Percentiles rank a stretch among this genome's conserved stretches.
phyloP scores from a whole-genome alignment of 1,140 invertebrate genomes.

The Drosophila sp. region DNA sequence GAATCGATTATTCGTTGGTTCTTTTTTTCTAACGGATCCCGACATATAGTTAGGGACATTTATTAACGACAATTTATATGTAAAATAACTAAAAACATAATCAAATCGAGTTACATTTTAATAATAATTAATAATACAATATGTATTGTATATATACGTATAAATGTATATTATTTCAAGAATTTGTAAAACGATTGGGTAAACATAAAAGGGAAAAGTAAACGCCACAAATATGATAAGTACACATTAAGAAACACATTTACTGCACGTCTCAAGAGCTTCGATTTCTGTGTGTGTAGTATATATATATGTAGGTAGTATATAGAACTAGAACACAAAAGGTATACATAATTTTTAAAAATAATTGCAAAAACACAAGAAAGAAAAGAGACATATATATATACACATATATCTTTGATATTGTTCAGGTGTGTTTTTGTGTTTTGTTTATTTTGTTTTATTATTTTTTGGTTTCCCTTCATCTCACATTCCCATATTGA shows the following conservation, averaged over 20 bases:
- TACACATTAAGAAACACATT: constrained; percentile 66
- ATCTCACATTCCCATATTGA: constrained; percentile 22
- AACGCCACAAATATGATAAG: constrained; percentile 61
- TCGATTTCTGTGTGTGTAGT: constrained; percentile 64
- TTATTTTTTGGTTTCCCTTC: constrained; percentile 12
- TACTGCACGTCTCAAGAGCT: constrained; percentile 82
- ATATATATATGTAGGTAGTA: constrained; percentile 50
- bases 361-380: constrained; percentile 28
- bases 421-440: constrained; percentile 60
- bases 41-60: not conserved
- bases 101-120: constrained; percentile 29
- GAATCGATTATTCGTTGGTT: too few species aligned
- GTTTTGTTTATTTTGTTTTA: constrained; percentile 27
- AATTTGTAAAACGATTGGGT: constrained; percentile 44
- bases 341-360: constrained; percentile 38
- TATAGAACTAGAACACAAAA: constrained; percentile 52
- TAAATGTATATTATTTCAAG: constrained; percentile 21
- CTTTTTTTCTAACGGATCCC: too few species aligned
- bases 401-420: constrained; percentile 39
- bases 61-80: not conserved
- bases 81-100: constrained; percentile 4
- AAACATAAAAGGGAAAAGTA: constrained; percentile 48
- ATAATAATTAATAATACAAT: constrained; percentile 31
- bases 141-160: constrained; percentile 10
- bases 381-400: constrained; percentile 29